These are phyloP conservation scores for Pseudomyrmex concolor DNA, from an alignment of 1,140 invertebrate genomes.

Conservation along the genomic window DNA sequence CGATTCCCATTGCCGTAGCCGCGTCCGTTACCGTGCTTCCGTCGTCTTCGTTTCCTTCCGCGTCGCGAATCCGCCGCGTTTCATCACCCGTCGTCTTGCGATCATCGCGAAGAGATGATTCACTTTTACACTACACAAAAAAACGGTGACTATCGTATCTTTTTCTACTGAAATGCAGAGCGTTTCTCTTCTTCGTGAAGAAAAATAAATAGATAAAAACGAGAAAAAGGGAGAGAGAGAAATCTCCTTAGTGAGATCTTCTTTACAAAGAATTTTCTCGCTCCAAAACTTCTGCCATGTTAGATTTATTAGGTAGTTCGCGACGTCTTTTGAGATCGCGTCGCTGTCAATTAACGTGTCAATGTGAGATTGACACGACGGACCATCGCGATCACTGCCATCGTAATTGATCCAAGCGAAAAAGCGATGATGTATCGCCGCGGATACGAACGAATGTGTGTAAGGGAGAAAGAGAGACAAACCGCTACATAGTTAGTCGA, in stretches of 20 bases:
- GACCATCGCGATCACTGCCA: slow-evolving; percentile 53
- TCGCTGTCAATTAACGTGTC: slow-evolving; percentile 44
- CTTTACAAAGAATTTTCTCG: not conserved
- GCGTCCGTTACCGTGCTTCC: slow-evolving; percentile 49
- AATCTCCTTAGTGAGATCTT: not conserved
- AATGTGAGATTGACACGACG: not conserved
- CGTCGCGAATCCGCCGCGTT: slow-evolving; percentile 29
- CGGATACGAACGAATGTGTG: slow-evolving; percentile 16
- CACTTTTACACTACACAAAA: not conserved
- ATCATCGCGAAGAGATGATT: not conserved
- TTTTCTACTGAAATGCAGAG: slow-evolving; percentile 14
- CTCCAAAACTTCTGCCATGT: not conserved
- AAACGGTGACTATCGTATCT: slow-evolving; percentile 15
- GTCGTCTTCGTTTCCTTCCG: slow-evolving; percentile 59
- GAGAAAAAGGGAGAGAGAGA: too few relatives aligned
- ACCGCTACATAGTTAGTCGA: slow-evolving; percentile 14
- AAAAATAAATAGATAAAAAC: not conserved
- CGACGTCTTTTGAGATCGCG: not conserved
- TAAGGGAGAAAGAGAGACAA: slow-evolving; percentile 22
- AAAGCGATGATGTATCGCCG: slow-evolving; percentile 33
- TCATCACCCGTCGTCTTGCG: slow-evolving; percentile 3
- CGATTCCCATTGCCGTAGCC: slow-evolving; percentile 18
- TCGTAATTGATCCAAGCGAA: slow-evolving; percentile 24
- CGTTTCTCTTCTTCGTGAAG: not conserved
- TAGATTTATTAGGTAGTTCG: slow-evolving; percentile 18